phyloP scores from a whole-genome alignment of 1,140 invertebrate species.

The Elymnias hypermnestra region DNA sequence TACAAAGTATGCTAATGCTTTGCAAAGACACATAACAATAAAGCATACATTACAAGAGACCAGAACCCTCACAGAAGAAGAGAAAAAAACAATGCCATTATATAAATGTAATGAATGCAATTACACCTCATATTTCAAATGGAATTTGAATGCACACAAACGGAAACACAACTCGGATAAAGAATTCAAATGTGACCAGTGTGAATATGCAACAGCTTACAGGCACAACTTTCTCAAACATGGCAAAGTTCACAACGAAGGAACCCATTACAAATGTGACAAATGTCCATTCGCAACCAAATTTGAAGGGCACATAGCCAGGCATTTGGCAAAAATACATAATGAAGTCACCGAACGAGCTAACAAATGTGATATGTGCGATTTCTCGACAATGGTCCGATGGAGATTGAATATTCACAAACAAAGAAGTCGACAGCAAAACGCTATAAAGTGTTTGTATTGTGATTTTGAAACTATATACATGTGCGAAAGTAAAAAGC shows the following conservation, averaged over 20 bases:
- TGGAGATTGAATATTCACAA: slow-evolving; percentile 46
- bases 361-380: slow-evolving; percentile 41
- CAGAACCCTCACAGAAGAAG: slow-evolving; percentile 3
- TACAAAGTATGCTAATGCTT: slow-evolving; percentile 34
- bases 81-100: slow-evolving; percentile 4
- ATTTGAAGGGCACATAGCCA: slow-evolving; percentile 41
- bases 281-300: slow-evolving; percentile 49
- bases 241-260: slow-evolving; percentile 32
- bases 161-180: slow-evolving; percentile 45
- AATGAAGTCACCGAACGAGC: slow-evolving; percentile 39
- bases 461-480: slow-evolving; percentile 40
- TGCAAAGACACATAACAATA: slow-evolving; percentile 34
- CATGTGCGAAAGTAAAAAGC: slow-evolving; percentile 43
- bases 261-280: slow-evolving; percentile 39
- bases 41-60: slow-evolving; percentile 26
- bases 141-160: slow-evolving; percentile 43
- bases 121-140: slow-evolving; percentile 39
- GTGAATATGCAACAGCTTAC: slow-evolving; percentile 39
- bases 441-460: slow-evolving; percentile 27
- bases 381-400: slow-evolving; percentile 41
- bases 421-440: slow-evolving; percentile 32
- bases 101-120: slow-evolving; percentile 38
- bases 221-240: slow-evolving; percentile 46
- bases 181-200: slow-evolving; percentile 41
- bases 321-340: slow-evolving; percentile 50